Evolutionary conservation across 2,113 vertebrate genomes (phyloP).

Genomic region (Lota lota): DNA sequence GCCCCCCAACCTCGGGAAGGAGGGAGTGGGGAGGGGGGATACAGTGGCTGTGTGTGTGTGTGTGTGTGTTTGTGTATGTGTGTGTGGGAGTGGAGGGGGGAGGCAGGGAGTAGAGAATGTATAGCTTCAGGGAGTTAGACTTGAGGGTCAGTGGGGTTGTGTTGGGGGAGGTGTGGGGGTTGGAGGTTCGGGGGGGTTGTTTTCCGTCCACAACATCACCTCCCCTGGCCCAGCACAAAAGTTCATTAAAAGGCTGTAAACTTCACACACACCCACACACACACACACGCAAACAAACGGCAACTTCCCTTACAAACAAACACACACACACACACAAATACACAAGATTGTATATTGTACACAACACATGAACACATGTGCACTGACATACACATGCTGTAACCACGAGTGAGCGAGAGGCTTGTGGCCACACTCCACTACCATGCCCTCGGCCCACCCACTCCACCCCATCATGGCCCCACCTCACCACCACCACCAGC

Average conservation of each 20-base stretch:
- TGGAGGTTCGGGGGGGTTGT: slow-evolving; percentile 47
- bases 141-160: slow-evolving; percentile 58
- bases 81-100: slow-evolving; percentile 21
- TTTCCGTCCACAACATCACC: slow-evolving; percentile 61
- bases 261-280: not conserved
- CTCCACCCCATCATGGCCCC: not conserved
- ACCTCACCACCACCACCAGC: too few species aligned
- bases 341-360: not conserved
- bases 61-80: slow-evolving; percentile 5
- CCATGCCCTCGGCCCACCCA: not conserved
- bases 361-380: slow-evolving; percentile 29
- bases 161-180: slow-evolving; percentile 10
- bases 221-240: slow-evolving; percentile 34
- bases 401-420: slow-evolving; percentile 16
- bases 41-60: not conserved
- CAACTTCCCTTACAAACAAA: slow-evolving; percentile 9
- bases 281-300: slow-evolving; percentile 7
- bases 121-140: slow-evolving; percentile 58
- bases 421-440: not conserved
- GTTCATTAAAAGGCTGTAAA: slow-evolving; percentile 15
- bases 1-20: slow-evolving; percentile 34
- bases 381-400: slow-evolving; percentile 14
- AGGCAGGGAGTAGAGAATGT: slow-evolving; percentile 40
- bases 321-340: slow-evolving; percentile 13
- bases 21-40: slow-evolving; percentile 23